These are phyloP conservation scores for Microctenopoma stevenorrisi DNA, from an alignment of 2,797 vertebrate species.

Conservation along the genomic window DNA sequence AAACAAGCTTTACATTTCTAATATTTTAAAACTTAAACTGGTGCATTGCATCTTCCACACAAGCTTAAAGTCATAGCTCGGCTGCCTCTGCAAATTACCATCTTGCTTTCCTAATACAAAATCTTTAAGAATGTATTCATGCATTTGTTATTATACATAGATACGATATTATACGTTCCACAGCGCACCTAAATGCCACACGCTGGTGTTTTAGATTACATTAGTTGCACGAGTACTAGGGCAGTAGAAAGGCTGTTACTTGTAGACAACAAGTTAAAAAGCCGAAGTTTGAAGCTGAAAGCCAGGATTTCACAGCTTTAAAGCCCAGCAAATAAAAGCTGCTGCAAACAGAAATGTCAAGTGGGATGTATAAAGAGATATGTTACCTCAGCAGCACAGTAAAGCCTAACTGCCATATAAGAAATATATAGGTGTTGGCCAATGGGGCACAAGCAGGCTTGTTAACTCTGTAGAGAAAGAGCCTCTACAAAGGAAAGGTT, in stretches of 20 bases:
- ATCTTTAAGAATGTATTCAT: too few species aligned
- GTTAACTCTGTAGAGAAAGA: conserved; percentile 39
- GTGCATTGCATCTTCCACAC: conserved; percentile 24
- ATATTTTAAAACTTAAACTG: conserved; percentile 23
- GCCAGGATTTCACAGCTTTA: conserved; percentile 26
- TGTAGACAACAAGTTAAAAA: conserved; percentile 57
- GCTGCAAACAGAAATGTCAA: conserved; percentile 36
- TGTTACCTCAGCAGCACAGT: conserved; percentile 36
- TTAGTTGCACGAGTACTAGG: conserved; percentile 51
- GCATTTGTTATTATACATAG: too few species aligned
- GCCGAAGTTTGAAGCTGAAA: conserved; percentile 52
- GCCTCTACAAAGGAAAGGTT: conserved; percentile 44
- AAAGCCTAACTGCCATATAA: conserved; percentile 42
- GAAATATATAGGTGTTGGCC: conserved; percentile 42
- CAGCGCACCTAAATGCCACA: too few species aligned
- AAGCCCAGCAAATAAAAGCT: conserved; percentile 46
- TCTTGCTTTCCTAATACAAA: neutral
- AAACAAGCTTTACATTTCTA: conserved; percentile 6
- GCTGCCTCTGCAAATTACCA: conserved; percentile 5
- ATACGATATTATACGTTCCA: too few species aligned
- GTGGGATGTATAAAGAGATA: conserved; percentile 42
- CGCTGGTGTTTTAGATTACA: conserved; percentile 27
- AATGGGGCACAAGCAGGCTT: conserved; percentile 46
- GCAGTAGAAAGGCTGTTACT: conserved; percentile 48
- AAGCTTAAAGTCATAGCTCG: conserved; percentile 10